Percentiles rank a stretch among this genome's conserved stretches.
phyloP scores from a whole-genome alignment of 1,140 invertebrate species.

The Caerostris extrusa region DNA sequence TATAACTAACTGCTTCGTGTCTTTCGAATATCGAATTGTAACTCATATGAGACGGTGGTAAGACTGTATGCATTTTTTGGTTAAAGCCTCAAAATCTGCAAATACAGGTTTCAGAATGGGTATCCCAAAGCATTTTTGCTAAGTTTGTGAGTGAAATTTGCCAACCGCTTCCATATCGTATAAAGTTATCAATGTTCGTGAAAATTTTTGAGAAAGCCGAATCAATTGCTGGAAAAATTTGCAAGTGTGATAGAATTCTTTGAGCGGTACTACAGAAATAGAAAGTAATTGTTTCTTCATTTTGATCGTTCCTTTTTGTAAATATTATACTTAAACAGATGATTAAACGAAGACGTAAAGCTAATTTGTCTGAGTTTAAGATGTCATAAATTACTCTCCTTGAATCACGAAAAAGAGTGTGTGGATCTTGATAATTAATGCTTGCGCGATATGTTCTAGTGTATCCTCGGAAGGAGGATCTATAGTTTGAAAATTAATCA shows the following conservation, averaged over 20 bases:
- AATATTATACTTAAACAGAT: conserved; percentile 6
- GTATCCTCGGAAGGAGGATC: neutral
- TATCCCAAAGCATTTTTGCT: no score
- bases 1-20: no score
- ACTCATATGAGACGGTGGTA: no score
- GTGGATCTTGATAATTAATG: neutral
- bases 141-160: no score
- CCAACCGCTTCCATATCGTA: neutral
- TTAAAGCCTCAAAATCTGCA: no score
- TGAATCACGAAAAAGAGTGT: neutral
- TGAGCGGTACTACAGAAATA: neutral
- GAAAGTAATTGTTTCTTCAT: neutral
- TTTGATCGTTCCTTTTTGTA: neutral
- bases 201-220: neutral
- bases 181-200: neutral
- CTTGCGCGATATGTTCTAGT: neutral
- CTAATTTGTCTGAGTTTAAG: neutral
- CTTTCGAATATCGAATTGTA: no score
- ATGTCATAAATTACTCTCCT: neutral
- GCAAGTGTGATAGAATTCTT: neutral
- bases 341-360: neutral
- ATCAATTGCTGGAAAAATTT: neutral
- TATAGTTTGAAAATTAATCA: neutral
- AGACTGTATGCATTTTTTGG: no score
- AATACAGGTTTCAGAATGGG: no score